Evolutionary conservation across 2,113 vertebrate species (phyloP).

Genomic region (Megaceryle torquata): DNA sequence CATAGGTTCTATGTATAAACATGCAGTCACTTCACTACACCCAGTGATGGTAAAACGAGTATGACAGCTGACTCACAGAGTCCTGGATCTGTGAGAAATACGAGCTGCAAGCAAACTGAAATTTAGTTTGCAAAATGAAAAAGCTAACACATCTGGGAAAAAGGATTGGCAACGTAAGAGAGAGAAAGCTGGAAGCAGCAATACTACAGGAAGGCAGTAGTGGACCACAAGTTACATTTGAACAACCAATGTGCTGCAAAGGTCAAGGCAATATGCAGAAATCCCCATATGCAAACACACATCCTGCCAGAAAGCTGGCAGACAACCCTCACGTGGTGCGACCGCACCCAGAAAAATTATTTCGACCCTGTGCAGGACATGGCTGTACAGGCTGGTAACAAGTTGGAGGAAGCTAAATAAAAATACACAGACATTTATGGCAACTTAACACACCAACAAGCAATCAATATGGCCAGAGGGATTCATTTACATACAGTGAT

Average conservation of each 20-base stretch:
- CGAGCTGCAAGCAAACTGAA: not conserved
- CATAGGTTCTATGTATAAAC: not conserved
- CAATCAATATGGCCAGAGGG: not conserved
- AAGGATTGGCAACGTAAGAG: not conserved
- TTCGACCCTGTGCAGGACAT: not conserved
- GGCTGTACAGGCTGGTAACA: not conserved
- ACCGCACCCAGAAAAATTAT: not conserved
- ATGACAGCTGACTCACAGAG: conserved; percentile 3
- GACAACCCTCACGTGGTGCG: not conserved
- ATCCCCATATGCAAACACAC: not conserved
- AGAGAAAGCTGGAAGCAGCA: conserved; percentile 27
- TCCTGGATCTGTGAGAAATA: not conserved
- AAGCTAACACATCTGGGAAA: conserved; percentile 12
- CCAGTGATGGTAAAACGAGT: not conserved
- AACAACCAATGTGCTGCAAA: conserved; percentile 19
- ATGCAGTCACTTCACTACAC: not conserved
- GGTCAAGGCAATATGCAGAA: conserved; percentile 24
- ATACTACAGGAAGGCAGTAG: not conserved
- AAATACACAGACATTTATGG: not conserved
- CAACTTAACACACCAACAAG: not conserved
- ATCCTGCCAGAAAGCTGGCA: not conserved
- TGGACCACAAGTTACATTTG: conserved; percentile 11
- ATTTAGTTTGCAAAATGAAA: not conserved
- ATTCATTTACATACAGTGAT: not conserved
- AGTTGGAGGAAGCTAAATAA: not conserved